phyloP scores from a whole-genome alignment of 2,888 invertebrate species.

The Tetranychus truncatus region DNA sequence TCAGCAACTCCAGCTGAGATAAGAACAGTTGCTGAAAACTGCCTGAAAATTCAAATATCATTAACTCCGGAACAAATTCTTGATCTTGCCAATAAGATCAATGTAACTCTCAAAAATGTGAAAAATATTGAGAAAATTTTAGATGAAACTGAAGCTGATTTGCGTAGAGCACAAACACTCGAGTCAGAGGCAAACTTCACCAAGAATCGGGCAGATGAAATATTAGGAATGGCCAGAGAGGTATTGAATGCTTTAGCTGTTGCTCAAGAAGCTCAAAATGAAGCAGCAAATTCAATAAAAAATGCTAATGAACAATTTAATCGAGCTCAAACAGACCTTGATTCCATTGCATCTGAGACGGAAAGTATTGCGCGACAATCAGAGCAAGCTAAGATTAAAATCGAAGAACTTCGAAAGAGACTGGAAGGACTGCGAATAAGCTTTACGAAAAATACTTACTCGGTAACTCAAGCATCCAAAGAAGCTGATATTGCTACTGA shows the following conservation, averaged over 20 bases:
- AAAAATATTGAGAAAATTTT: slow-evolving; percentile 84
- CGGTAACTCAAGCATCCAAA: slow-evolving; percentile 58
- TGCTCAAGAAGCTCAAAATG: slow-evolving; percentile 59
- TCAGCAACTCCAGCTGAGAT: slow-evolving; percentile 53
- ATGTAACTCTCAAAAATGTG: slow-evolving; percentile 63
- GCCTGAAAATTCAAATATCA: slow-evolving; percentile 58
- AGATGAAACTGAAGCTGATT: slow-evolving; percentile 62
- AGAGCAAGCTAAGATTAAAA: slow-evolving; percentile 54
- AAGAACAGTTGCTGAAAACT: slow-evolving; percentile 47
- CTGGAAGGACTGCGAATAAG: slow-evolving; percentile 57
- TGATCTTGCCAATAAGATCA: slow-evolving; percentile 59
- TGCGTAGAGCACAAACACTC: slow-evolving; percentile 52
- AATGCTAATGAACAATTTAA: slow-evolving; percentile 61
- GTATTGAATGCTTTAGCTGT: slow-evolving; percentile 59
- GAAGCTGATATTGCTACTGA: slow-evolving; percentile 54
- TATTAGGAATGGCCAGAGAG: slow-evolving; percentile 52
- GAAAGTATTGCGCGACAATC: slow-evolving; percentile 59
- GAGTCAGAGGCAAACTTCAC: slow-evolving; percentile 55
- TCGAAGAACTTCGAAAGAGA: slow-evolving; percentile 49
- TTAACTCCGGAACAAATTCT: slow-evolving; percentile 71
- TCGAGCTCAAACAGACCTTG: slow-evolving; percentile 54
- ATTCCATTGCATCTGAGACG: slow-evolving; percentile 60
- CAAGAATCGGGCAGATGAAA: slow-evolving; percentile 47
- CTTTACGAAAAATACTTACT: slow-evolving; percentile 59
- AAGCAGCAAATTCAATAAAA: slow-evolving; percentile 59